Evolutionary conservation across 2,797 vertebrate genomes (phyloP).

Genomic region (Alosa sapidissima): DNA sequence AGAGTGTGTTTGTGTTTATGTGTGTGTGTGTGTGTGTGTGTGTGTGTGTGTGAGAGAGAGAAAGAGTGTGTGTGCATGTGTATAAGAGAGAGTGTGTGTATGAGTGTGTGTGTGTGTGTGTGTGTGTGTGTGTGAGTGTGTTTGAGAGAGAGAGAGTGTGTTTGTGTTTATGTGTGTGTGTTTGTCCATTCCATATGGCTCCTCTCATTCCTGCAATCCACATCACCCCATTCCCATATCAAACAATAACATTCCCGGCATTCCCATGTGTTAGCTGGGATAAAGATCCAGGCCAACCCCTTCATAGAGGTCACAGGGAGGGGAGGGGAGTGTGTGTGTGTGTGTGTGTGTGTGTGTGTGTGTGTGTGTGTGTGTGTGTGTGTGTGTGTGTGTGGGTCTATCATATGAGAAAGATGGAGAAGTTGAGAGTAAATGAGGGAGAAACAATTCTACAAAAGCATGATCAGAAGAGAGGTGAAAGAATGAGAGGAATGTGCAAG

Average conservation of each 20-base stretch:
- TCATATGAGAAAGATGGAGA: not conserved
- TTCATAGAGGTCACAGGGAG: not conserved
- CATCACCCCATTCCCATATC: conserved; percentile 49
- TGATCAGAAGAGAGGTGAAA: not conserved
- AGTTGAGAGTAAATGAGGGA: not conserved
- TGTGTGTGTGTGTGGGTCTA: not conserved
- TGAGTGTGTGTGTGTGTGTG: not conserved
- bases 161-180: not conserved
- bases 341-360: too few relatives aligned
- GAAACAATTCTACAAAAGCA: not conserved
- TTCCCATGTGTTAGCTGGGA: conserved; percentile 60
- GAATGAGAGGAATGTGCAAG: too few relatives aligned
- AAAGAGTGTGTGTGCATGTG: too few relatives aligned
- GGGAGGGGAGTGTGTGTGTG: not conserved
- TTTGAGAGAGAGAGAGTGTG: too few relatives aligned
- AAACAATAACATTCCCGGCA: conserved; percentile 69
- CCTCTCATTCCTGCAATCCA: conserved; percentile 27
- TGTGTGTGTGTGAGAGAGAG: too few relatives aligned
- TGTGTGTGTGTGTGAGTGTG: too few relatives aligned
- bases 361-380: not conserved
- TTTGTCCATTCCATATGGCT: not conserved
- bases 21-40: too few relatives aligned
- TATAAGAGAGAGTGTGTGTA: too few relatives aligned
- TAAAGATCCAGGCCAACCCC: conserved; percentile 31
- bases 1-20: too few relatives aligned